Conservation (phyloP, 2,888 invertebrate genomes). For the Cephonodes hylas region DNA sequence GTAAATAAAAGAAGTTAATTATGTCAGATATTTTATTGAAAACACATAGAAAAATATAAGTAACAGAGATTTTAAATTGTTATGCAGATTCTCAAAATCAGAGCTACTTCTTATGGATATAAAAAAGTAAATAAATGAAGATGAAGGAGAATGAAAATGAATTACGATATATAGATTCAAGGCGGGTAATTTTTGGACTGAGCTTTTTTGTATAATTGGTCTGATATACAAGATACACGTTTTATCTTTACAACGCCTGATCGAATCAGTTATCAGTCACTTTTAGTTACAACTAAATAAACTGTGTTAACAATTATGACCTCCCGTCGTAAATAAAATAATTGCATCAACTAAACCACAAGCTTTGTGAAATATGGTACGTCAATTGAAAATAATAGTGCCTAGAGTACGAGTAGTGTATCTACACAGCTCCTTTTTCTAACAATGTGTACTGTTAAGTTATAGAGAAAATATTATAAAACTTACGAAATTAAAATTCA, state of each 20-base stretch:
- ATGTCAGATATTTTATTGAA: conserved; percentile 4
- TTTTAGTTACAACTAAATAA: no score
- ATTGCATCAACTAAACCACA: neutral
- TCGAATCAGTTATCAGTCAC: neutral
- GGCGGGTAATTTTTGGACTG: neutral
- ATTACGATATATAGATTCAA: no score
- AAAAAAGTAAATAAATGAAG: neutral
- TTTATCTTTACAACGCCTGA: neutral
- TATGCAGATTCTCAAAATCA: neutral
- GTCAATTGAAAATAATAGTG: conserved; percentile 79
- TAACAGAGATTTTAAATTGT: neutral
- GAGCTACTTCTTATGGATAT: neutral
- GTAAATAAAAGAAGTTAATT: conserved; percentile 13
- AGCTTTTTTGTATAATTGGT: neutral
- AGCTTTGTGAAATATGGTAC: conserved; percentile 39
- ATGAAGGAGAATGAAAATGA: neutral
- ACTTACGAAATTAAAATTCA: conserved; percentile 1
- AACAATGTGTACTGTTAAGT: neutral
- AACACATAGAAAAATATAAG: neutral
- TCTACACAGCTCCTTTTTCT: conserved; percentile 39
- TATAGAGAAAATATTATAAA: neutral
- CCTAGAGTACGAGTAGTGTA: conserved; percentile 58
- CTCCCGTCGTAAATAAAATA: neutral
- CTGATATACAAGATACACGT: neutral
- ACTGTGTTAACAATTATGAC: neutral